Evolutionary conservation across 2,797 vertebrate genomes (phyloP).

Genomic region (Onychomys leucogaster): DNA sequence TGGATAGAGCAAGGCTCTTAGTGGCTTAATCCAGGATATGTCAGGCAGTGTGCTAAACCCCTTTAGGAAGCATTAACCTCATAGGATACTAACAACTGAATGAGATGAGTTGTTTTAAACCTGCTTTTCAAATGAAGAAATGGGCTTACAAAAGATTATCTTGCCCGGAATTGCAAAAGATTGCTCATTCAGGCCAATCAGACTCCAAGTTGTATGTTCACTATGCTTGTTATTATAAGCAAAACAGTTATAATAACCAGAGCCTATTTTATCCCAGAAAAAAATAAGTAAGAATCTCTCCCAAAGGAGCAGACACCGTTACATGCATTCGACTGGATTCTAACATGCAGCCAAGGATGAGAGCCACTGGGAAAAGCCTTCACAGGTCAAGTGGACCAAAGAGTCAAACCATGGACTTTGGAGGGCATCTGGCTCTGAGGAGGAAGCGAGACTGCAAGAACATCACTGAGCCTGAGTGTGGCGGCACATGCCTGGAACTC

Average conservation of each 20-base stretch:
- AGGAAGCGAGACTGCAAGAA: neutral
- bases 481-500: neutral
- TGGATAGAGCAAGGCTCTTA: neutral
- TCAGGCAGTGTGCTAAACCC: neutral
- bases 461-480: neutral
- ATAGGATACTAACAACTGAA: constrained; percentile 42
- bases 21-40: constrained; percentile 4
- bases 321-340: neutral
- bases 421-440: neutral
- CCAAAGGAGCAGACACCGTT: neutral
- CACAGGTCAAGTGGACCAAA: neutral
- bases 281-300: constrained; percentile 35
- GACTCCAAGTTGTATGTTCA: constrained; percentile 20
- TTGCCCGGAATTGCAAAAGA: constrained; percentile 36
- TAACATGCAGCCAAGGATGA: constrained; percentile 5
- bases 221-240: neutral
- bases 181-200: constrained; percentile 52
- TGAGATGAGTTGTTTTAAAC: constrained; percentile 60
- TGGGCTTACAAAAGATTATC: constrained; percentile 57
- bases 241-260: constrained; percentile 58
- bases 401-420: neutral
- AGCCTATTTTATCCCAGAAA: neutral
- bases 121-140: constrained; percentile 57
- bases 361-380: neutral
- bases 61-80: neutral